phyloP scores from a whole-genome alignment of 2,888 invertebrate genomes.

The Acanthoscelides obtectus region DNA sequence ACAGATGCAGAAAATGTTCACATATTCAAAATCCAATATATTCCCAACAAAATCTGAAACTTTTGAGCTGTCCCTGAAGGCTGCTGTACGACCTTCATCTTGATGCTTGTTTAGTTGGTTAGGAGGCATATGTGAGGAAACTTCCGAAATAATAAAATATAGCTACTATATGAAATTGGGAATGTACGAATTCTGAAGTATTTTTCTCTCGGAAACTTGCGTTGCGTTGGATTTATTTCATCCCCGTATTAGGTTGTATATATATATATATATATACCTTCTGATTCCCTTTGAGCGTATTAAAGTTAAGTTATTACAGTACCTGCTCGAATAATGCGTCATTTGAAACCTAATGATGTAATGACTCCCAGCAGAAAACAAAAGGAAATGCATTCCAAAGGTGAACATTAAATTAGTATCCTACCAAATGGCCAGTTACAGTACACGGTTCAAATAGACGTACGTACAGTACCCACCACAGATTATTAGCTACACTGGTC shows the following conservation, averaged over 20 bases:
- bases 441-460: too few relatives aligned
- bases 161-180: background rate
- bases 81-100: constrained; percentile 9
- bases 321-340: too few relatives aligned
- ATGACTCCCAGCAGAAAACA: too few relatives aligned
- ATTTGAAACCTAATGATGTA: too few relatives aligned
- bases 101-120: constrained; percentile 7
- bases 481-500: too few relatives aligned
- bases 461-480: too few relatives aligned
- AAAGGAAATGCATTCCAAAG: too few relatives aligned
- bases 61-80: constrained; percentile 1
- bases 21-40: constrained; percentile 3
- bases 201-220: background rate
- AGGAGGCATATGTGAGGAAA: background rate
- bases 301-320: background rate
- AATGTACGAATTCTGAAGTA: background rate
- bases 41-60: constrained; percentile 6
- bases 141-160: background rate
- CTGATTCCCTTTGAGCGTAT: background rate
- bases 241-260: background rate
- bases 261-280: background rate
- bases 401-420: too few relatives aligned
- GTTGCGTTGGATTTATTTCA: background rate
- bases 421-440: too few relatives aligned
- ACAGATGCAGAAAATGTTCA: constrained; percentile 4